Base-by-base conservation (phyloP, 2,113 vertebrate genomes). In the Acrocephalus kingi region DNA sequence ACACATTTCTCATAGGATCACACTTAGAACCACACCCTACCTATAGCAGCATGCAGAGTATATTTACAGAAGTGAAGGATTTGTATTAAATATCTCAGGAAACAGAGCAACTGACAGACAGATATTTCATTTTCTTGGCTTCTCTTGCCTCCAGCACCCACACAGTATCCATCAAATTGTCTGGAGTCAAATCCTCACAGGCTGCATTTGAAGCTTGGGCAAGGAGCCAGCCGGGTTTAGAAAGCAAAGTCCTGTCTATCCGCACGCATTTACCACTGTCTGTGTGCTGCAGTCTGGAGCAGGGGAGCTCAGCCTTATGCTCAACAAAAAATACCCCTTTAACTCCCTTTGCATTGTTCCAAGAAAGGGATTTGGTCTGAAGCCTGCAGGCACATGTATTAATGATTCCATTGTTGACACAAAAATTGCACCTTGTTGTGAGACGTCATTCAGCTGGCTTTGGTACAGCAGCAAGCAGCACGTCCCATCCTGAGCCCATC, bases 21-120 rank as follows among this genome's bases (percentile, higher is more conserved):
- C 66, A 27, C 49, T 78, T 84, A 43, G 2, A 87, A 75, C 75
- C 30, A 19, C 33, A 39, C 31, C 55, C 12, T 58, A 33, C 45
- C 63, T 66, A 37, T 59, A 76, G 78, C 28, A 83, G 71, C 59
- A 67, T 58, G 68, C 59, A 55, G 52, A 90, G 43, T 69, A 2
- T 89, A 89, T 94, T 96, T 94, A 85, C 78, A 85, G 87, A 76
- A 95, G 66, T 72, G 51, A 93, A 85, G 35, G 67, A 35, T 59
- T 93, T 77, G 43, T 74, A 39, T 90, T 74, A 90, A 91, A 62
- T 77, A 77, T 59, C 46, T 62, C 46, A 94, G 78, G 48, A 81
- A 85, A 76, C 12, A 90, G 63, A 87, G 62, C 78, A 80, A 51
- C 78, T 94, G 78, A 73, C 63, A 95, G 87, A 91, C 66, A 93